A percentile compares a stretch with the other conserved stretches of the same genome.
phyloP scores from a whole-genome alignment of 1,140 invertebrate genomes.

The Drepana arcuata region DNA sequence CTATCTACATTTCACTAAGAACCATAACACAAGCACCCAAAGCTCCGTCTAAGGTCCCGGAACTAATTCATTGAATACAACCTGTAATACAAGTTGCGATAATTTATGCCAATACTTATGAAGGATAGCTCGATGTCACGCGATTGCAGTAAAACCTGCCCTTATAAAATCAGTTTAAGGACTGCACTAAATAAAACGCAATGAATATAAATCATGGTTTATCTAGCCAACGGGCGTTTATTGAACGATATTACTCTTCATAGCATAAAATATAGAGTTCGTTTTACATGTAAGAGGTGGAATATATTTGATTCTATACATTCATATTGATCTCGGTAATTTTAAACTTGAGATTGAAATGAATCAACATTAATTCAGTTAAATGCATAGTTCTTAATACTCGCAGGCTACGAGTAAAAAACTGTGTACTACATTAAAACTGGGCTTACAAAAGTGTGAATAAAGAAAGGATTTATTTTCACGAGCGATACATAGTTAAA shows the following conservation, averaged over 20 bases:
- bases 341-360: background rate
- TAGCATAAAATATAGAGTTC: conserved; percentile 44
- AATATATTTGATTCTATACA: conserved; percentile 21
- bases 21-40: no score
- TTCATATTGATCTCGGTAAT: conserved; percentile 13
- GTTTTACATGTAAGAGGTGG: conserved; percentile 32
- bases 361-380: no score
- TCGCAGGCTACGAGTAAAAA: background rate
- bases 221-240: conserved; percentile 32
- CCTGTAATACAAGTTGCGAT: no score
- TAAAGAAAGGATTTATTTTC: no score
- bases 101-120: conserved; percentile 12
- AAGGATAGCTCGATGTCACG: conserved; percentile 13
- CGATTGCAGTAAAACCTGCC: conserved; percentile 7
- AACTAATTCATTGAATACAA: no score
- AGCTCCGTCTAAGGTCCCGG: no score
- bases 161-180: conserved; percentile 10
- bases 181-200: conserved; percentile 9
- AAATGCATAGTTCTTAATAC: no score
- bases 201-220: conserved; percentile 22
- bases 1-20: no score
- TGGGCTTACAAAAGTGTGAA: conserved; percentile 10
- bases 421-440: conserved; percentile 1
- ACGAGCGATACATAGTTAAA: no score
- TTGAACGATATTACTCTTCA: conserved; percentile 47